Percentiles rank a stretch among this genome's conserved stretches.
Conservation (phyloP, 2,113 vertebrate species). For the Caranx melampygus region DNA sequence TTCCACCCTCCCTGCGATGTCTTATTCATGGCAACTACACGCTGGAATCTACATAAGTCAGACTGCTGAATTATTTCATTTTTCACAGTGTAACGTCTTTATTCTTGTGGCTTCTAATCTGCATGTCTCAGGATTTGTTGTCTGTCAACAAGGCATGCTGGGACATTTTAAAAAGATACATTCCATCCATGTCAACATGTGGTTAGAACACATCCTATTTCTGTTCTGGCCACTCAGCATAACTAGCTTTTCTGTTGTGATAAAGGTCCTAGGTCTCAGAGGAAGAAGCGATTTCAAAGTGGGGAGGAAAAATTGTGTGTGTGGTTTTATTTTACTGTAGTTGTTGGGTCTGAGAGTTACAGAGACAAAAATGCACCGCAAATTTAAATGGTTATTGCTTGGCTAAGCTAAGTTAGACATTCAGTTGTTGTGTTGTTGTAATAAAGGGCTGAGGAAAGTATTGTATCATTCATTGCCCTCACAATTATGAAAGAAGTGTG, state of each 20-base stretch:
- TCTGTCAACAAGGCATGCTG: background rate
- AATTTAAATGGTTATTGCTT: too few relatives aligned
- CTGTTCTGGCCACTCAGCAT: background rate
- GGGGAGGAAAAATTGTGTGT: too few relatives aligned
- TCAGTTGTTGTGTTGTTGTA: too few relatives aligned
- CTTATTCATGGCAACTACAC: slow-evolving; percentile 50
- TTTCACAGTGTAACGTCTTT: slow-evolving; percentile 23
- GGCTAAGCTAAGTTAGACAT: too few relatives aligned
- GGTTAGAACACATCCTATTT: background rate
- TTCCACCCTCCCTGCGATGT: slow-evolving; percentile 25
- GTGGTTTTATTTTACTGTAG: too few relatives aligned
- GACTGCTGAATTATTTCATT: slow-evolving; percentile 41
- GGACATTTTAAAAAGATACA: background rate
- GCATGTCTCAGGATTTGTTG: slow-evolving; percentile 13
- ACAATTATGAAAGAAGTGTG: too few relatives aligned
- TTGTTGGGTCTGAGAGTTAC: too few relatives aligned
- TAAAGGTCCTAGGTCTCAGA: background rate
- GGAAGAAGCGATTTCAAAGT: background rate
- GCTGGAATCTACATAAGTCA: slow-evolving; percentile 42
- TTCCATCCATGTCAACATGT: background rate
- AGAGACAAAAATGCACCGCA: too few relatives aligned
- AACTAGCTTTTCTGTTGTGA: slow-evolving; percentile 2
- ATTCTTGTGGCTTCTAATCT: background rate
- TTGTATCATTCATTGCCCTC: too few relatives aligned
- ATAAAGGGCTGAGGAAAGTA: too few relatives aligned